A percentile compares a stretch with the other conserved stretches of the same genome.
These are phyloP conservation scores for Troides helena DNA, from an alignment of 2,888 invertebrate species.

Conservation along the genomic window DNA sequence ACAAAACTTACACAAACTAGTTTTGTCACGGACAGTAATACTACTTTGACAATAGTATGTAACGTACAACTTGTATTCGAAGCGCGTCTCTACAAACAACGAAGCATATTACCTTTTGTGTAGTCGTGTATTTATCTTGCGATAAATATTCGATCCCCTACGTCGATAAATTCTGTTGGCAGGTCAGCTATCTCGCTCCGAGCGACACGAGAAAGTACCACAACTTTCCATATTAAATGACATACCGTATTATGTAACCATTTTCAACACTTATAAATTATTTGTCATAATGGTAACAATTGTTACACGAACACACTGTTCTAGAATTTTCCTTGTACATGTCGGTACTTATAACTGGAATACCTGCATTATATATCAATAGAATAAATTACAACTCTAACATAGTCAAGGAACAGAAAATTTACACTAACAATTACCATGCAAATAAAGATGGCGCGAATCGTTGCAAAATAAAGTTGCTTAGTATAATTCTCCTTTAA, in stretches of 20 bases:
- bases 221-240: constrained; percentile 56
- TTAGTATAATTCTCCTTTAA: constrained; percentile 39
- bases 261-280: neutral
- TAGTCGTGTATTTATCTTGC: constrained; percentile 38
- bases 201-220: constrained; percentile 52
- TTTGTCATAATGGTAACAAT: neutral
- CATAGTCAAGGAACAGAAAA: constrained; percentile 17
- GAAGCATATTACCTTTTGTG: constrained; percentile 42
- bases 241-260: constrained; percentile 32
- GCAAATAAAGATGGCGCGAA: constrained; percentile 43
- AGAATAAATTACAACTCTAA: neutral
- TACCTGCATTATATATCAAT: neutral
- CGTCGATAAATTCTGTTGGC: constrained; percentile 40
- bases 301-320: neutral
- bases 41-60: constrained; percentile 16
- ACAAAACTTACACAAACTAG: constrained; percentile 19
- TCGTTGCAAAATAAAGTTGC: constrained; percentile 35
- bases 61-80: constrained; percentile 29
- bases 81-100: constrained; percentile 36
- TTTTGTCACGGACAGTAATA: constrained; percentile 13
- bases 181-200: constrained; percentile 33
- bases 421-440: constrained; percentile 44
- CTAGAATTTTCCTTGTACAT: neutral
- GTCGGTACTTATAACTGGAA: neutral
- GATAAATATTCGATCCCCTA: constrained; percentile 41